Conservation (phyloP, 1,140 invertebrate species). For the Euborellia annulipes region DNA sequence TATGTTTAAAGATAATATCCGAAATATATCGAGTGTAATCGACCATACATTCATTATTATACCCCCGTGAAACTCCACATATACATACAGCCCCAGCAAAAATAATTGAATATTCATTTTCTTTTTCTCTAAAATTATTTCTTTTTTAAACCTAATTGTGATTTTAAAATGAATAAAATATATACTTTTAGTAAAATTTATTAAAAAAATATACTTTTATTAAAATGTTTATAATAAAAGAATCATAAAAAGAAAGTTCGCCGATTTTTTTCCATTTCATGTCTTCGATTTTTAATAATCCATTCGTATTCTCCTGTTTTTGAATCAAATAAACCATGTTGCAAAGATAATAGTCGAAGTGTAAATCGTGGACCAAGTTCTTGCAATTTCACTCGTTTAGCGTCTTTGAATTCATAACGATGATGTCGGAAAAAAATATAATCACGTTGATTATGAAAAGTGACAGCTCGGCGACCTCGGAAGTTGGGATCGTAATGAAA, state of each 20-base stretch:
- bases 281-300: slow-evolving; percentile 79
- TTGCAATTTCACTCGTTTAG: slow-evolving; percentile 66
- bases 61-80: no score
- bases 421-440: slow-evolving; percentile 99
- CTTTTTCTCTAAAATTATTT: no score
- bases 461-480: slow-evolving; percentile 77
- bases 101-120: no score
- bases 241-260: slow-evolving; percentile 74
- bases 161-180: no score
- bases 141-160: no score
- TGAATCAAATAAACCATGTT: slow-evolving; percentile 93
- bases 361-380: slow-evolving; percentile 95
- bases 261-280: slow-evolving; percentile 80
- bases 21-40: no score
- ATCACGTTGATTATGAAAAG: slow-evolving; percentile 97
- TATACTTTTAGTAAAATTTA: no score
- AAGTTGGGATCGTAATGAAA: slow-evolving; percentile 96
- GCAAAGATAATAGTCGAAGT: slow-evolving; percentile 76
- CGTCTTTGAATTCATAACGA: slow-evolving; percentile 83
- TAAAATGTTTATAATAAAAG: slow-evolving; percentile 9
- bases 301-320: slow-evolving; percentile 95
- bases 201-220: slow-evolving; percentile 8
- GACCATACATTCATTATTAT: no score
- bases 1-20: no score
- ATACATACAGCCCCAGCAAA: no score